Base-by-base conservation (phyloP, 1,140 invertebrate genomes). In the Battus philenor region DNA sequence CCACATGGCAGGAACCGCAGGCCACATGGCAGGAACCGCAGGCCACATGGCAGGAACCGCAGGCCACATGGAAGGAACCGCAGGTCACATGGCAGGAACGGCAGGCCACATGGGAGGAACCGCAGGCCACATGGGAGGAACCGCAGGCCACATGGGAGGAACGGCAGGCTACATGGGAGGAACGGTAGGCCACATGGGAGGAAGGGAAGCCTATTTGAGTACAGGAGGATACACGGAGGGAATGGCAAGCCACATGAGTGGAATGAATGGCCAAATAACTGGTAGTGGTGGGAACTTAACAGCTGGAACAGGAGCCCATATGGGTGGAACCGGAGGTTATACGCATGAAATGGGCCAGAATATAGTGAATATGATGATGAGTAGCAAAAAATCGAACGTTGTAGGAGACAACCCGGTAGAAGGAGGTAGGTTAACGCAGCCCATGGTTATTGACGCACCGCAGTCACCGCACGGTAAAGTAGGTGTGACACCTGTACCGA, bases 231-330 rank as follows among this genome's bases (percentile, higher is more conserved):
- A n/a, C n/a, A n/a, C n/a, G n/a, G n/a, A n/a, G n/a, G 38, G 11
- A 15, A 29, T 30, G 27, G 16, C 17, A n/a, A 24, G 22, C 16
- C 9, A 50, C 26, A 62, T 63, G 44, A 44, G 47, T 34, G 74
- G 61, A 10, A 69, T 78, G 61, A 22, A 22, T 22, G 74, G 74
- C 5, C 57, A 62, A 18, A 49, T 73, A 22, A 22, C 20, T 7
- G 7, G 20, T 4, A 22, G 20, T 22, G 7, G 30, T 13, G 10
- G 9, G 7, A 13, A 34, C 31, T 17, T 6, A 1, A 53, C 39
- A 41, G 33, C 16, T 6, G 49, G 41, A 45, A 56, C 38, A 11
- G 26, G 22, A 17, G 26, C 8, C 0, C 51, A 44, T 18, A 12
- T 44, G 8, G 15, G 11, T 4, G 50, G 34, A n/a, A 4, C n/a